Evolutionary conservation across 2,888 invertebrate genomes (phyloP).

Genomic region (Athalia circularis): DNA sequence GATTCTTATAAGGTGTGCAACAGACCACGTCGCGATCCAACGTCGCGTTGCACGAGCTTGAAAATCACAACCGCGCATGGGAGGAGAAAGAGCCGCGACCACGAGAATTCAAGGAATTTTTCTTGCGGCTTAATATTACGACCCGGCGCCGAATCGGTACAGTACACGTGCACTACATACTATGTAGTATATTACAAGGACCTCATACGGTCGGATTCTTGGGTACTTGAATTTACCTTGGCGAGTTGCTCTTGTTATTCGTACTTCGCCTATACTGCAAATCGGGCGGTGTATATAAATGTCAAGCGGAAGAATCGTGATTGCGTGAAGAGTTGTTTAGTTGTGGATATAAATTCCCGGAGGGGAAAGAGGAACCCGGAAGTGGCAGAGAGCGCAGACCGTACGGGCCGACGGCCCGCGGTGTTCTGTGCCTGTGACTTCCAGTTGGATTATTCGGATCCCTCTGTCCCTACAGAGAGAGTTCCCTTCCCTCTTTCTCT

Average conservation of each 20-base stretch:
- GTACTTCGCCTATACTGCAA: too few species aligned
- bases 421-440: conserved; percentile 67
- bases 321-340: conserved; percentile 20
- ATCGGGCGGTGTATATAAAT: too few species aligned
- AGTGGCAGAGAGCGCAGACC: conserved; percentile 31
- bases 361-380: conserved; percentile 20
- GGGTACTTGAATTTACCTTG: too few species aligned
- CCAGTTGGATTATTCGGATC: conserved; percentile 69
- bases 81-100: conserved; percentile 36
- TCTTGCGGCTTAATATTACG: too few species aligned
- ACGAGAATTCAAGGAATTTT: conserved; percentile 71
- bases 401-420: conserved; percentile 67
- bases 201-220: too few species aligned
- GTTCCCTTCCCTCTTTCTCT: conserved; percentile 60
- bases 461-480: conserved; percentile 61
- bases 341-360: background rate
- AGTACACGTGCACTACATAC: too few species aligned
- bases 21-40: conserved; percentile 12
- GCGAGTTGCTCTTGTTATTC: too few species aligned
- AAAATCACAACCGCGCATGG: background rate
- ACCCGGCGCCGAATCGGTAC: background rate
- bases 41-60: conserved; percentile 26
- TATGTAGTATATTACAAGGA: too few species aligned
- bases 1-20: conserved; percentile 7
- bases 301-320: conserved; percentile 13